Conservation (phyloP, 2,797 vertebrate genomes). For the Brachyalestes nurse region DNA sequence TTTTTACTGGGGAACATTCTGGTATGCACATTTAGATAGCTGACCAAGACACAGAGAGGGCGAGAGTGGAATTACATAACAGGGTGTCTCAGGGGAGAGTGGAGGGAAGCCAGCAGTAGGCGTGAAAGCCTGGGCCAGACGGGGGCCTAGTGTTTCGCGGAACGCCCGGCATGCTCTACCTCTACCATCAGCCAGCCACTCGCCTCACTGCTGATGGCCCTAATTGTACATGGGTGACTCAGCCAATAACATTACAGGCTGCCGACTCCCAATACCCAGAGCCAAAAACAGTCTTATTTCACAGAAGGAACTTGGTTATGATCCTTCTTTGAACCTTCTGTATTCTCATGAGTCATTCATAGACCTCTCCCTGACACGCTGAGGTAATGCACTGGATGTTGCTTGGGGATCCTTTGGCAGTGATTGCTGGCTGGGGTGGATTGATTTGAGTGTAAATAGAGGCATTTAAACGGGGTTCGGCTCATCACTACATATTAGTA, state of each 20-base stretch:
- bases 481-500: conserved; percentile 57
- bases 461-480: conserved; percentile 49
- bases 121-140: conserved; percentile 57
- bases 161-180: conserved; percentile 26
- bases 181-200: conserved; percentile 45
- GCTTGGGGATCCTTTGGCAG: conserved; percentile 8
- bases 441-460: conserved; percentile 50
- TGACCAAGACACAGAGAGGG: conserved; percentile 52
- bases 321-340: conserved; percentile 20
- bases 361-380: conserved; percentile 13
- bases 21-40: conserved; percentile 42
- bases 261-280: neutral
- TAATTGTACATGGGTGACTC: conserved; percentile 46
- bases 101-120: conserved; percentile 68
- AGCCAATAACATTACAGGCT: conserved; percentile 37
- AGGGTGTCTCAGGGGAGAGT: conserved; percentile 63
- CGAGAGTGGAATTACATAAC: conserved; percentile 70
- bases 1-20: conserved; percentile 32
- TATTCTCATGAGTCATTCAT: conserved; percentile 35
- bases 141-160: conserved; percentile 12
- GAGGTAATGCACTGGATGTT: conserved; percentile 23
- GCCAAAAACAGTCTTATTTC: conserved; percentile 34
- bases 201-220: conserved; percentile 33
- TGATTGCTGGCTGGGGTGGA: conserved; percentile 18
- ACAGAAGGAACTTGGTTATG: conserved; percentile 7